phyloP scores from a whole-genome alignment of 2,888 invertebrate species.

The Eilema griseolum region DNA sequence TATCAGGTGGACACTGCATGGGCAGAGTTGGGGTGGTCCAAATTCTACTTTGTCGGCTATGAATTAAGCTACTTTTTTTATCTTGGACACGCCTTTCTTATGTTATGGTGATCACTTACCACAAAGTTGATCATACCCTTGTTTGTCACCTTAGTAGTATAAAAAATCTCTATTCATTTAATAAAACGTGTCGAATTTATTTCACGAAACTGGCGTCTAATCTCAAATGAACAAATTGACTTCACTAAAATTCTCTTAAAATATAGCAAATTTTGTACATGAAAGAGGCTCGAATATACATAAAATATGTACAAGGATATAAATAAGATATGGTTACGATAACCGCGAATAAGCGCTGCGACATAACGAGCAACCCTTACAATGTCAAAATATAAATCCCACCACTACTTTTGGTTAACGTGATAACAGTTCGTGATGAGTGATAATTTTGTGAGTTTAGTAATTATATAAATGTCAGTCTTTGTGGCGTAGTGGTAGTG shows the following conservation, averaged over 20 bases:
- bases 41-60: too few species aligned
- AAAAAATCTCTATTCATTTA: neutral
- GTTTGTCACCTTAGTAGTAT: neutral
- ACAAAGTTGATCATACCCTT: neutral
- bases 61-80: too few species aligned
- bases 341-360: constrained; percentile 17
- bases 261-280: neutral
- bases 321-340: constrained; percentile 19
- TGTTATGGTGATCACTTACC: neutral
- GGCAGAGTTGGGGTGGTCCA: too few species aligned
- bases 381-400: constrained; percentile 23
- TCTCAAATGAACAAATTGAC: neutral
- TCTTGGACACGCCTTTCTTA: too few species aligned
- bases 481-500: too few species aligned
- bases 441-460: constrained; percentile 8
- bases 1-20: too few species aligned
- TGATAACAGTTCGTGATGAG: neutral
- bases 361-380: constrained; percentile 18
- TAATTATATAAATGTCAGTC: too few species aligned
- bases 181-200: neutral
- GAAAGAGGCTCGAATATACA: neutral
- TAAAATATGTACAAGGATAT: constrained; percentile 13
- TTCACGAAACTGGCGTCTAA: neutral
- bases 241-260: neutral
- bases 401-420: constrained; percentile 15